phyloP scores from a whole-genome alignment of 2,113 vertebrate species.

The Suricata suricatta region DNA sequence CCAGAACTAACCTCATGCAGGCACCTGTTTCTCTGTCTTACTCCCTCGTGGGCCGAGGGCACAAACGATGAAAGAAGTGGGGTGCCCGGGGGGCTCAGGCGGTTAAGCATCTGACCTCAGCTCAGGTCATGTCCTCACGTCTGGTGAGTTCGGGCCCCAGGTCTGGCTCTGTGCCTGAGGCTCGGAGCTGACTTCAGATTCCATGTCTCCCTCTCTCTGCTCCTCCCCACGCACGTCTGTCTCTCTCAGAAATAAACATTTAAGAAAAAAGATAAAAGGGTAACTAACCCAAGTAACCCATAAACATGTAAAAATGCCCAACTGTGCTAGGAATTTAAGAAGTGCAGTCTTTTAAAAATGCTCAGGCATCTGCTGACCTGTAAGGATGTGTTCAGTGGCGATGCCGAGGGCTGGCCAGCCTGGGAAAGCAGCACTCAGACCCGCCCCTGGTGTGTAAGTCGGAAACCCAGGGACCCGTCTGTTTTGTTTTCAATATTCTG shows the following conservation, averaged over 20 bases:
- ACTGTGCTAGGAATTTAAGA: not conserved
- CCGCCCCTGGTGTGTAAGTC: not conserved
- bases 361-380: not conserved
- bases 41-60: not conserved
- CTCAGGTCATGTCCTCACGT: no score
- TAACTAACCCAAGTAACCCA: not conserved
- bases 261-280: not conserved
- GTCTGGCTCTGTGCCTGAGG: no score
- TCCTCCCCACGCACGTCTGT: no score
- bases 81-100: no score
- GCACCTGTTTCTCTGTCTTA: not conserved
- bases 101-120: no score
- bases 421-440: not conserved
- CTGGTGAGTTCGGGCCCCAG: no score
- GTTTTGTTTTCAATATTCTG: not conserved
- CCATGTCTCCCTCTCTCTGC: no score
- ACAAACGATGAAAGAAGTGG: not conserved
- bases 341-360: not conserved
- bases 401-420: not conserved
- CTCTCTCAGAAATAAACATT: no score
- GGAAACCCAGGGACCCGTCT: not conserved
- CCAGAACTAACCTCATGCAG: accelerated
- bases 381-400: not conserved
- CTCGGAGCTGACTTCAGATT: no score
- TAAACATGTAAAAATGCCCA: not conserved